phyloP scores from a whole-genome alignment of 64 coral and sea anemone species.

The Cladopsammia gracilis region DNA sequence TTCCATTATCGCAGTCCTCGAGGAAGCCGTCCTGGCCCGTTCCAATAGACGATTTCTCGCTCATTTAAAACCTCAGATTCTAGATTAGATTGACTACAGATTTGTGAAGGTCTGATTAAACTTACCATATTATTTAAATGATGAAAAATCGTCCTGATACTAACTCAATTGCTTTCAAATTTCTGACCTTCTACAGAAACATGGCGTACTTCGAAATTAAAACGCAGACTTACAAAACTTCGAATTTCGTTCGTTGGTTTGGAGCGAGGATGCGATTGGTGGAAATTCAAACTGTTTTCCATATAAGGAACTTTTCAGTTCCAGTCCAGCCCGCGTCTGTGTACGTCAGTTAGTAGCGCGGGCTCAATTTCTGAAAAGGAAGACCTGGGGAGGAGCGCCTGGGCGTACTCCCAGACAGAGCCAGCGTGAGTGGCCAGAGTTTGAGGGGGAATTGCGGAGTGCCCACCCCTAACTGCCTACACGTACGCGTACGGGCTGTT shows the following conservation, averaged over 20 bases:
- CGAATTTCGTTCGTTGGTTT: constrained; percentile 51
- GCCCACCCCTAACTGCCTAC: too few relatives aligned
- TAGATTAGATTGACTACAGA: not conserved
- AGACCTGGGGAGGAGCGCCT: too few relatives aligned
- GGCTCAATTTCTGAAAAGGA: not conserved
- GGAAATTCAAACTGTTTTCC: not conserved
- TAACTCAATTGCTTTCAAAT: not conserved
- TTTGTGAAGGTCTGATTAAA: not conserved
- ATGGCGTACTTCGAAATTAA: constrained; percentile 27
- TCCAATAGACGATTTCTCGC: not conserved
- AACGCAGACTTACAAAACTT: not conserved
- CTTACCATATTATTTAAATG: not conserved
- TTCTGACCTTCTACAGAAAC: not conserved
- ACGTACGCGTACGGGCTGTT: too few relatives aligned
- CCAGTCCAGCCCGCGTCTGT: not conserved
- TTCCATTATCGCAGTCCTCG: too few relatives aligned
- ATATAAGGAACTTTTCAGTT: not conserved
- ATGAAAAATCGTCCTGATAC: not conserved
- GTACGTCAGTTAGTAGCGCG: not conserved
- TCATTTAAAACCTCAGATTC: not conserved
- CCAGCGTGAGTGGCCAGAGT: too few relatives aligned
- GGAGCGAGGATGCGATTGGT: not conserved
- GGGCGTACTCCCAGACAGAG: too few relatives aligned
- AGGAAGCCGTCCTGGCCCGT: not conserved
- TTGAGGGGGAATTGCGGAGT: too few relatives aligned